Base-by-base conservation (phyloP, 1,140 invertebrate genomes). In the Anoplolepis gracilipes region DNA sequence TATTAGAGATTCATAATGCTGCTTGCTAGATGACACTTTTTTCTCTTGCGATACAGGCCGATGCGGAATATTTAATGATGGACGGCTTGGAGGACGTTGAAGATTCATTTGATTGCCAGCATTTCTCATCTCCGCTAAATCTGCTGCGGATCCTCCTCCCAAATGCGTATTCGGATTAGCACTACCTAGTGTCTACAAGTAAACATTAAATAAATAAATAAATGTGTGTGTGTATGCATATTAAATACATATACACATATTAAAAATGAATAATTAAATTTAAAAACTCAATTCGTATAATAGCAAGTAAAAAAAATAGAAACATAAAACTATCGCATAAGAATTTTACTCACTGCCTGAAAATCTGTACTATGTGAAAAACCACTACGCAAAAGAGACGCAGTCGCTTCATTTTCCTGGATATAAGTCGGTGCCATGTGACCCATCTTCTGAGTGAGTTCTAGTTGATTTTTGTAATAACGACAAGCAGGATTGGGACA, bases 401-500 rank as follows among this genome's bases (percentile, higher is more conserved):
- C 92, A 4, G 92, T 92, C 2, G 93, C 90, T 82, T 95, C 94
- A 39, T 93, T 95, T 46, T 95, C 94, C 72, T 95, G 93, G 39
- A 93, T 93, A 62, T 94, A 94, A 64, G 91, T 91, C 2, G 94
- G 93, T 1, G 94, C 94, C 88, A 94, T 93, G 78, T 93, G 91
- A 36, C 93, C 91, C 87, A 94, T 93, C 84, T 95, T 95, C 78
- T 94, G 96, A n/a, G 97, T 97, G 89, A 97, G 95, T 91, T 97
- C 97, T 93, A 98, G 94, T 92, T 98, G 97, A 93, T 97, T 98
- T 92, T 98, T 98, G 91, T 98, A 98, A 92, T 97, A 98, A 30
- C 97, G 96, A 91, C 97, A 98, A 42, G 97, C 97, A 36, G 97
- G 97, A 94, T 98, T 98, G 0, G 97, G 97, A 91, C 97, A 98